phyloP scores from a whole-genome alignment of 2,888 invertebrate species.

The Pollenia griseotomentosa region DNA sequence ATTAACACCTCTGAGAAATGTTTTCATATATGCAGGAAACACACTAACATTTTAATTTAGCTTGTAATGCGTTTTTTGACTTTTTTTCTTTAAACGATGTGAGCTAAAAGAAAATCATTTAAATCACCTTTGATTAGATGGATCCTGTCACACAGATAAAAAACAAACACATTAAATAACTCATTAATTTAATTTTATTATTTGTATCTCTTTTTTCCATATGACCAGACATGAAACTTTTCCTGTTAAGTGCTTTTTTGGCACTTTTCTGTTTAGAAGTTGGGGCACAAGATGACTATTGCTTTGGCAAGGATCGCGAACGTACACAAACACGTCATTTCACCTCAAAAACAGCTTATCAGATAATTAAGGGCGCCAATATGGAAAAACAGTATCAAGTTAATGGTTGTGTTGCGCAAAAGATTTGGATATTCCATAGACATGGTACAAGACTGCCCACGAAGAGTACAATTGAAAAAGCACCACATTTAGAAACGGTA shows the following conservation, averaged over 20 bases:
- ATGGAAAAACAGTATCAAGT: constrained; percentile 86
- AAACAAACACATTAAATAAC: constrained; percentile 30
- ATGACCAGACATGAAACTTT: constrained; percentile 75
- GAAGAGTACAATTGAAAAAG: constrained; percentile 85
- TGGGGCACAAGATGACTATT: constrained; percentile 79
- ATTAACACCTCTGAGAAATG: constrained; percentile 1
- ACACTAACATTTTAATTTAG: constrained; percentile 22
- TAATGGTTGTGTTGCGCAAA: constrained; percentile 89
- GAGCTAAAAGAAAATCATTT: constrained; percentile 29
- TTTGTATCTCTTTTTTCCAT: constrained; percentile 56
- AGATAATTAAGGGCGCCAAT: constrained; percentile 87
- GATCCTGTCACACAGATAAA: constrained; percentile 11
- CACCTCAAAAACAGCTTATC: constrained; percentile 91
- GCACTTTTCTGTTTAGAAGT: constrained; percentile 73
- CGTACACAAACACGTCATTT: constrained; percentile 85
- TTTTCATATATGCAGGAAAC: constrained; percentile 3
- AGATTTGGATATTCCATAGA: constrained; percentile 89
- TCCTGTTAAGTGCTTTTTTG: constrained; percentile 76
- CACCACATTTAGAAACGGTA: constrained; percentile 86
- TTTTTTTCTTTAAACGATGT: constrained; percentile 43
- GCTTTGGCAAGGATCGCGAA: constrained; percentile 81
- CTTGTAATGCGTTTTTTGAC: constrained; percentile 62
- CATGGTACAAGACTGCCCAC: constrained; percentile 90
- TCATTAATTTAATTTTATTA: constrained; percentile 24
- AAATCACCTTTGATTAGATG: constrained; percentile 29